Conservation (phyloP, 2,797 vertebrate species). For the Urosaurus nigricauda region DNA sequence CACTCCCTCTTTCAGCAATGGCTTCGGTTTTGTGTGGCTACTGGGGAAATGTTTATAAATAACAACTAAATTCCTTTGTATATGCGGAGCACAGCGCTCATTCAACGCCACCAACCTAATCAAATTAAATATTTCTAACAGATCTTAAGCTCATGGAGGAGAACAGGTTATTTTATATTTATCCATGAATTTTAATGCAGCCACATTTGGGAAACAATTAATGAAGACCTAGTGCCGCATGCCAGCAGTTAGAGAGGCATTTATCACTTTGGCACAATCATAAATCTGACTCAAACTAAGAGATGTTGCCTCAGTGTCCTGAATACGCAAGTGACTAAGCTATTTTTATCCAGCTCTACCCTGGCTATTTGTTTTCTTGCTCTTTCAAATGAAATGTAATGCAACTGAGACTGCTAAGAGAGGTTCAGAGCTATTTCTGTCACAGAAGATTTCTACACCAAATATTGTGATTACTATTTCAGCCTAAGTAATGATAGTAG, state of each 20-base stretch:
- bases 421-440: neutral
- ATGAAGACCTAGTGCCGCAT: constrained; percentile 20
- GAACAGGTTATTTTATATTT: constrained; percentile 12
- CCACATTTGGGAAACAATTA: constrained; percentile 37
- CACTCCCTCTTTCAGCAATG: neutral
- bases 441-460: constrained; percentile 5
- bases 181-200: constrained; percentile 40
- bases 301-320: constrained; percentile 20
- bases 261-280: constrained; percentile 15
- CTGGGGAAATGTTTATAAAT: neutral
- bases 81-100: neutral
- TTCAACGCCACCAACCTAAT: neutral
- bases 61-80: neutral
- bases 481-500: rapidly evolving
- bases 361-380: constrained; percentile 19
- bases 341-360: constrained; percentile 18
- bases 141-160: neutral
- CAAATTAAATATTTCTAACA: constrained; percentile 14
- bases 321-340: constrained; percentile 28
- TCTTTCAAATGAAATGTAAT: neutral
- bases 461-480: neutral
- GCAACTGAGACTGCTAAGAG: neutral
- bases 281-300: constrained; percentile 34
- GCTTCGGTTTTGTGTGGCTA: neutral
- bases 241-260: constrained; percentile 36